Base-by-base conservation (phyloP, 1,140 invertebrate genomes). In the Metopolophium dirhodum region DNA sequence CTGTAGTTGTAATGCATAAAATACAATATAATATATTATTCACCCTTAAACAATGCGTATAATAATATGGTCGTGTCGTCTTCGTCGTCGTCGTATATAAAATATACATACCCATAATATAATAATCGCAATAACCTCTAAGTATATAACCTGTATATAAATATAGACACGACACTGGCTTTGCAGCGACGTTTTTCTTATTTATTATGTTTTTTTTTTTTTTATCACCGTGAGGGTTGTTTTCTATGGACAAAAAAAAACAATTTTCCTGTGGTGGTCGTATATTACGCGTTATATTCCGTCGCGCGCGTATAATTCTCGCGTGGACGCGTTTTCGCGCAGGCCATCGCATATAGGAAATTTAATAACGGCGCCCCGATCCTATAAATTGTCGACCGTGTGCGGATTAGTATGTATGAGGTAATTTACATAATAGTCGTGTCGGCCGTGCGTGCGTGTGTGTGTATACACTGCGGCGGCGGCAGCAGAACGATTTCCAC, bases 401-500 rank as follows among this genome's bases (percentile, higher is more conserved):
- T 92, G 61, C 14, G 77, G 91, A 92, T 92, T 92, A 92, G 91
- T 92, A 92, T 92, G 91, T 92, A 92, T 92, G 91, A 92, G 91
- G 68, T 92, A 92, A 92, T 92, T 92, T 92, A 92, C 91, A 92
- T 92, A 92, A 92, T 92, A 83, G 91, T 92, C 77, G 47, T 77
- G 61, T 92, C 47, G 68, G 77, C 61, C 14, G 61, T 77, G 61
- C 61, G n/a, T 77, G 61, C 7, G 57, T n/a, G 30, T 57, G 41
- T 83, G 11, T 35, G 18, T 45, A 47, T 41, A 91, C 37, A 91
- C 37, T 45, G 83, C 83, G 77, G 77, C 77, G 77, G 22, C n/a
- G 77, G 47, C 47, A n/a, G 30, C 14, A 77, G 61, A 77, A 77
- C 61, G 83, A 92, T 92, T 85, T 92, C 77, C 91, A 83, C 41